These are phyloP conservation scores for Hemaris fuciformis DNA, from an alignment of 2,888 invertebrate genomes.

Conservation along the genomic window DNA sequence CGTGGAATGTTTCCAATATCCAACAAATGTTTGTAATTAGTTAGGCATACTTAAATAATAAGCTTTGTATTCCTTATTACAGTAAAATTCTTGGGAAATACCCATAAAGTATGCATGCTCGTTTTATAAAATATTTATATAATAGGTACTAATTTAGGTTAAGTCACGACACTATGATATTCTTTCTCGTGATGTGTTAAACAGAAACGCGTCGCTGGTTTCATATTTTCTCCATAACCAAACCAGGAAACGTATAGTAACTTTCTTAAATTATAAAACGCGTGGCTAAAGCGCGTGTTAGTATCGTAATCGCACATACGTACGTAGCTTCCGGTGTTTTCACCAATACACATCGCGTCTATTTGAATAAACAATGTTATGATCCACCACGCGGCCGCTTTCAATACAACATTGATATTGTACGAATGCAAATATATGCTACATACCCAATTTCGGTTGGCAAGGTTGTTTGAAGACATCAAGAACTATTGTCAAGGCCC, in stretches of 20 bases:
- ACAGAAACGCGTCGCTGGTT: not conserved
- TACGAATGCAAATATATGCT: slow-evolving; percentile 13
- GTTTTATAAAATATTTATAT: too few species aligned
- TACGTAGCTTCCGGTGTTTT: slow-evolving; percentile 52
- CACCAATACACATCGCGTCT: slow-evolving; percentile 37
- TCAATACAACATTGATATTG: not conserved
- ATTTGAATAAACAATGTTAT: slow-evolving; percentile 29
- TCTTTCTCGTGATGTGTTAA: too few species aligned
- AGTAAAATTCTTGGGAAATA: too few species aligned
- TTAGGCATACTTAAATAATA: not conserved
- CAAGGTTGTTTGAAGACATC: not conserved
- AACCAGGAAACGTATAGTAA: slow-evolving; percentile 1
- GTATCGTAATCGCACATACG: slow-evolving; percentile 36
- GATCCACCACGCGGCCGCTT: slow-evolving; percentile 1
- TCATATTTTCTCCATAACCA: not conserved
- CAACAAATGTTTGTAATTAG: not conserved
- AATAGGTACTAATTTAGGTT: too few species aligned
- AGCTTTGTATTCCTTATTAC: not conserved
- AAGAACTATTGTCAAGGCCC: not conserved
- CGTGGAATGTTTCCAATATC: not conserved
- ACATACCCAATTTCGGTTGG: not conserved
- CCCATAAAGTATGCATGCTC: too few species aligned
- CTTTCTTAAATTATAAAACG: slow-evolving; percentile 29
- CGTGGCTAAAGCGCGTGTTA: slow-evolving; percentile 28
- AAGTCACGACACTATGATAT: too few species aligned